Evolutionary conservation across 2,797 vertebrate species (phyloP).

Genomic region (Chaetodon trifasciatus): DNA sequence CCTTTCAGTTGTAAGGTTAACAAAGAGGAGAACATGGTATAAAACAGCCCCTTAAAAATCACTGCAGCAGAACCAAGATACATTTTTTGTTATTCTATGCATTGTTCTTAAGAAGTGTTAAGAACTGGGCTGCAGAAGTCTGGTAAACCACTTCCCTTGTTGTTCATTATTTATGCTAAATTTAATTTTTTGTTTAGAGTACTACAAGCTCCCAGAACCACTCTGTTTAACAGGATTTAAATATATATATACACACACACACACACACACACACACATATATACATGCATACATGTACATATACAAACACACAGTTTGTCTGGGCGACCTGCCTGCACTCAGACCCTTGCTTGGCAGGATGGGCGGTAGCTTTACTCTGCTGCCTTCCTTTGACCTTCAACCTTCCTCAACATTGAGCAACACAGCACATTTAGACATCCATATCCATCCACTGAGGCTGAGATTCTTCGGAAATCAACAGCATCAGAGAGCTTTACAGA

Average conservation of each 20-base stretch:
- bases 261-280: no score
- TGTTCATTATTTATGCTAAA: no score
- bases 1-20: not conserved
- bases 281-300: no score
- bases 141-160: no score
- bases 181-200: not conserved
- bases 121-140: no score
- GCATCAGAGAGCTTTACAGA: not conserved
- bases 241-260: no score
- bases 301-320: no score
- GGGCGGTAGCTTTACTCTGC: constrained; percentile 14
- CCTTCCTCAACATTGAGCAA: constrained; percentile 18
- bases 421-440: not conserved
- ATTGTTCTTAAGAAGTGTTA: no score
- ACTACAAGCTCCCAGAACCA: not conserved
- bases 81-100: no score
- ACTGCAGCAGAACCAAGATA: no score
- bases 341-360: constrained; percentile 16
- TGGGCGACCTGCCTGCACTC: not conserved
- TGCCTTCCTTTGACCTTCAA: constrained; percentile 37
- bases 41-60: not conserved
- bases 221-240: not conserved
- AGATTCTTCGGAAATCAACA: not conserved
- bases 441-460: not conserved
- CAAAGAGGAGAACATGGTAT: not conserved